These are phyloP conservation scores for Mirza zaza DNA, from an alignment of 2,113 vertebrate genomes.

Conservation along the genomic window DNA sequence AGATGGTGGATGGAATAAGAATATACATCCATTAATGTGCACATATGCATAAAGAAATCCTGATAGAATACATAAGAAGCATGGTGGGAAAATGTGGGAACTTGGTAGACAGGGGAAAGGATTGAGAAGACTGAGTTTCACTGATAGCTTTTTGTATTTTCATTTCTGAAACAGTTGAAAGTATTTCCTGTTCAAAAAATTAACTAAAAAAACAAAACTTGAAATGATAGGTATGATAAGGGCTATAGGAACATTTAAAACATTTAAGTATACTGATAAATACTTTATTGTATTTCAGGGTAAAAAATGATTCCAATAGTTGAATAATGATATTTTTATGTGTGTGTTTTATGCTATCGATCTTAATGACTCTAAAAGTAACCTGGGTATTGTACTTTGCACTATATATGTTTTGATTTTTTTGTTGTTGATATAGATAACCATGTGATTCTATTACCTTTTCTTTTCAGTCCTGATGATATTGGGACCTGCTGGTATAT, in stretches of 20 bases:
- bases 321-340: neutral
- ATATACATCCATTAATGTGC: neutral
- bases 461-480: constrained; percentile 91
- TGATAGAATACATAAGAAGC: neutral
- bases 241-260: neutral
- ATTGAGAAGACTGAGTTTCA: neutral
- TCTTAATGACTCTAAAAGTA: neutral
- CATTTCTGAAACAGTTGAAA: neutral
- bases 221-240: neutral
- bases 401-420: neutral
- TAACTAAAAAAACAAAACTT: neutral
- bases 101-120: neutral
- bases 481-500: constrained; percentile 99
- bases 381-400: neutral
- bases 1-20: neutral
- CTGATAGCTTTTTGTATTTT: neutral
- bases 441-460: constrained; percentile 38
- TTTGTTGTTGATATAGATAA: neutral
- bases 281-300: neutral
- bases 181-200: neutral
- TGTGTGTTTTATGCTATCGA: neutral
- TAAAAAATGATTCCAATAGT: neutral
- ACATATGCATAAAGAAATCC: neutral
- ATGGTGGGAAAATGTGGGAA: neutral
- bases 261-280: neutral